phyloP scores from a whole-genome alignment of 1,140 invertebrate species.

The Carcinoscorpius rotundicauda region DNA sequence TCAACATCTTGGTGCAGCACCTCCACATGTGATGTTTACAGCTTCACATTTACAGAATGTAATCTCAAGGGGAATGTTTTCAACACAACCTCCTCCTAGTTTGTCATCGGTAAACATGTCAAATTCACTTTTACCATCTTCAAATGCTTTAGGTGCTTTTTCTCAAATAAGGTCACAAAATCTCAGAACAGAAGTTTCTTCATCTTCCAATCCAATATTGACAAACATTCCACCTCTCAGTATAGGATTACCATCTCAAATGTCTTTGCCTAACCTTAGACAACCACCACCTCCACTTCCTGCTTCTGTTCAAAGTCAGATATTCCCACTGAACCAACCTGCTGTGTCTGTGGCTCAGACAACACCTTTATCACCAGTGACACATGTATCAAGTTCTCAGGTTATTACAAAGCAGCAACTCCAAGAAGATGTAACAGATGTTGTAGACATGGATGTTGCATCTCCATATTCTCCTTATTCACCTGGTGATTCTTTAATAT shows the following conservation, averaged over 20 bases:
- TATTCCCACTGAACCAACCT: too few relatives aligned
- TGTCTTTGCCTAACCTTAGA: conserved; percentile 10
- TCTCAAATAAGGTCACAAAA: conserved; percentile 12
- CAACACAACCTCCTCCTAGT: too few relatives aligned
- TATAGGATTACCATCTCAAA: conserved; percentile 3
- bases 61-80: too few relatives aligned
- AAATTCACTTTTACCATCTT: conserved; percentile 7
- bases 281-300: conserved; percentile 11
- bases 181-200: conserved; percentile 5
- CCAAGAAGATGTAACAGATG: conserved; percentile 30
- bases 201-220: conserved; percentile 11
- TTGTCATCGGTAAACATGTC: conserved; percentile 2
- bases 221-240: conserved; percentile 8
- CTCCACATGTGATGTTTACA: too few relatives aligned
- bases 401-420: too few relatives aligned
- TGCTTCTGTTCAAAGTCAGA: background rate
- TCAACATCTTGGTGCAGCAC: too few relatives aligned
- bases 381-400: background rate
- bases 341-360: too few relatives aligned
- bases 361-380: background rate
- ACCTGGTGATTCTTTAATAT: conserved; percentile 20
- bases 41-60: too few relatives aligned
- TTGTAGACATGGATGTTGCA: conserved; percentile 49
- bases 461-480: conserved; percentile 33
- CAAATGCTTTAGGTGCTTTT: conserved; percentile 9